Evolutionary conservation across 2,113 vertebrate species (phyloP), one percentile per base, ranked within the genome.

Genomic region (Gobio gobio): DNA sequence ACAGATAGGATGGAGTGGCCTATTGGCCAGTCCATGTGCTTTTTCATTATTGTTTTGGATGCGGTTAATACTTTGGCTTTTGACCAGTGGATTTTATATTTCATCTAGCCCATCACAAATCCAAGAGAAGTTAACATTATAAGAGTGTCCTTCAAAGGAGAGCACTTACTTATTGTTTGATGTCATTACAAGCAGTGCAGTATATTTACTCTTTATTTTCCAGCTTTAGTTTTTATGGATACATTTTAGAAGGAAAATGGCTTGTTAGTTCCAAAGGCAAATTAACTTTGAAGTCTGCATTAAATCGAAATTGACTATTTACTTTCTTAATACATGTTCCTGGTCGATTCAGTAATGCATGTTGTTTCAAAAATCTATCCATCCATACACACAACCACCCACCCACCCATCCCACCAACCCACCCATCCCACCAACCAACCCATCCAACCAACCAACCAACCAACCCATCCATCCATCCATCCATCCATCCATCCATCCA

Each of bases 11-110:
- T 61, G 20, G 83, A 87, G 77, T 59, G 72, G 68, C 85, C 83
- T 20, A 45, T 64, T 77, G 75, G 2, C 64, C 58, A 72, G 58
- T 72, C 40, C 45, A 24, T 43, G 36, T 45, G 82, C 49, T 74
- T 64, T 70, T 86, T 74, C 78, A 73, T 87, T 78, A 79, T 82
- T 83, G 86, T 72, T 82, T 64, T 89, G 85, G 80, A 88, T 80
- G 33, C n/a, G 43, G 83, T 83, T 40, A 88, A 85, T 83, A 73
- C 68, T 61, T 66, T 36, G 75, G 84, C 81, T 83, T 72, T 72
- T 87, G 84, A 90, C 85, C 77, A 76, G 66, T 83, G 63, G 26
- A 22, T 51, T 83, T 84, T 78, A 63, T 79, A 84, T 84, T 59
- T 61, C 33, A 54, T 84, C 79, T 54, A 68, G 29, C 14, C 82